phyloP scores from a whole-genome alignment of 2,113 vertebrate genomes.

The Ciconia maguari region DNA sequence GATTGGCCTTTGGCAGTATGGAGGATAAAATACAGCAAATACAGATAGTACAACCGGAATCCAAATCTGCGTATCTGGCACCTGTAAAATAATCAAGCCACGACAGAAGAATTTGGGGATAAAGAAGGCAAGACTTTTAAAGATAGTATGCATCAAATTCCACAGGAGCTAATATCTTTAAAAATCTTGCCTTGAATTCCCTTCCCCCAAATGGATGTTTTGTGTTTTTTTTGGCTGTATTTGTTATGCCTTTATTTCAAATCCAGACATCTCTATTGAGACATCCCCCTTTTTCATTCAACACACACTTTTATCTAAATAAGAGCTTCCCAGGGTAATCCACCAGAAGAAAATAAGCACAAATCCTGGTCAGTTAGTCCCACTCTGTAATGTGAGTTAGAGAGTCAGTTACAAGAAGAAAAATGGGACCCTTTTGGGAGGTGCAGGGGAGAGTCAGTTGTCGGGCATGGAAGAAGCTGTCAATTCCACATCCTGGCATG shows the following conservation, averaged over 20 bases:
- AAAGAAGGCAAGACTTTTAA: neutral
- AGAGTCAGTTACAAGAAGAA: neutral
- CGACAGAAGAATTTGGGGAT: neutral
- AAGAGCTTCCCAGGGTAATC: neutral
- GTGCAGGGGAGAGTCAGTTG: neutral
- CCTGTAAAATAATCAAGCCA: neutral
- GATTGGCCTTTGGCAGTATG: neutral
- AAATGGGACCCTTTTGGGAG: neutral
- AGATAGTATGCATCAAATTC: neutral
- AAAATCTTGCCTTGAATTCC: neutral
- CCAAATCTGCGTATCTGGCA: neutral
- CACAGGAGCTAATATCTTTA: neutral
- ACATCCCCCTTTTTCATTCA: neutral
- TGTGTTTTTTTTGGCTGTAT: neutral
- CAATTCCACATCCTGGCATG: neutral
- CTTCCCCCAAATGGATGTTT: neutral
- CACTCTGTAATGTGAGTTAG: neutral
- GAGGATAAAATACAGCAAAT: neutral
- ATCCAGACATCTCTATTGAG: neutral
- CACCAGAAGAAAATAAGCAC: neutral
- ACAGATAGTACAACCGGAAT: neutral
- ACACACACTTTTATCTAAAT: neutral
- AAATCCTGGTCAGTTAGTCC: neutral
- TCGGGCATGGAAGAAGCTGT: neutral
- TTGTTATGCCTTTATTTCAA: neutral